phyloP scores from a whole-genome alignment of 2,113 vertebrate species.

The Alces alces region DNA sequence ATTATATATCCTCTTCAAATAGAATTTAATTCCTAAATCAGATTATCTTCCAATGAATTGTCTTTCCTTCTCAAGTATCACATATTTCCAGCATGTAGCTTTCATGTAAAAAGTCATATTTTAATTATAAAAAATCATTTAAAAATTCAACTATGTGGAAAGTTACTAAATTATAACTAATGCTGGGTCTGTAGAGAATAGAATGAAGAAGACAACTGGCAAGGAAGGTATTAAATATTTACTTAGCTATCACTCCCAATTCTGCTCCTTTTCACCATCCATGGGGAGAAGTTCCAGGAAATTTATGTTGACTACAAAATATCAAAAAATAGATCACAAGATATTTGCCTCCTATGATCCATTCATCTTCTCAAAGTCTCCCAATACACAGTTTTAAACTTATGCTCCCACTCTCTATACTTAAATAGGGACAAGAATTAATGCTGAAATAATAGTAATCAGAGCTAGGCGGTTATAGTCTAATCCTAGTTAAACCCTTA shows the following conservation, averaged over 20 bases:
- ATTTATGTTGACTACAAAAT: not conserved
- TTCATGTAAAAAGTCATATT: not conserved
- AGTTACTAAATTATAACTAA: not conserved
- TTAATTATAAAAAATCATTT: not conserved
- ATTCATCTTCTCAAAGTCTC: not conserved
- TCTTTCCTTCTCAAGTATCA: not conserved
- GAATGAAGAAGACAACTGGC: not conserved
- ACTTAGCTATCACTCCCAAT: not conserved
- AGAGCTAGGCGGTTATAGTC: not conserved
- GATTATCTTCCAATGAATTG: not conserved
- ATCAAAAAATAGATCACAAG: not conserved
- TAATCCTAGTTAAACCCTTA: not conserved
- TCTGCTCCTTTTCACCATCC: not conserved
- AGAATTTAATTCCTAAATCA: not conserved
- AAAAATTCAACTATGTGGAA: not conserved
- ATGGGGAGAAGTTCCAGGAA: not conserved
- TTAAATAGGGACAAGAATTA: not conserved
- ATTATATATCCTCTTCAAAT: not conserved
- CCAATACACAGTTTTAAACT: not conserved
- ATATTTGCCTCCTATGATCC: not conserved
- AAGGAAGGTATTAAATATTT: not conserved
- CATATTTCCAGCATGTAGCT: not conserved
- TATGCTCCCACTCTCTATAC: not conserved
- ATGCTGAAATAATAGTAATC: not conserved
- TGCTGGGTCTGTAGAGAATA: not conserved